These are phyloP conservation scores for Antrozous pallidus DNA, from an alignment of 2,797 vertebrate genomes.

Conservation along the genomic window DNA sequence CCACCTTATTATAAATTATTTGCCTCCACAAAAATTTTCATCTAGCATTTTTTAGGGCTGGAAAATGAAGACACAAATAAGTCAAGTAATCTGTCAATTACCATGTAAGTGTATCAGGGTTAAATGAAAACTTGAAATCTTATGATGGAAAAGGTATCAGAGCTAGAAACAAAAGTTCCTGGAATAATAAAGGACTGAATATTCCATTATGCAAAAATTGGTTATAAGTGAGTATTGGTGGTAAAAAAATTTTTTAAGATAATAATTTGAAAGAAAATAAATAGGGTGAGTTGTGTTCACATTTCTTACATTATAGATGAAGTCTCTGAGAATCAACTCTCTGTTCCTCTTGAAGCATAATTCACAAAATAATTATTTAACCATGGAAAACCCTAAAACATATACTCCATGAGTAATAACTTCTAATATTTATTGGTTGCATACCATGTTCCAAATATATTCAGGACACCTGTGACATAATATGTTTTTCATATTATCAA, in stretches of 20 bases:
- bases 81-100: background rate
- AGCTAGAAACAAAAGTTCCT: background rate
- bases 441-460: background rate
- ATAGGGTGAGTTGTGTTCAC: background rate
- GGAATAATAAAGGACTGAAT: background rate
- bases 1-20: background rate
- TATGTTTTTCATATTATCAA: background rate
- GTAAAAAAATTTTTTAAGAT: background rate
- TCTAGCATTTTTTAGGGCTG: background rate
- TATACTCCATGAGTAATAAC: background rate
- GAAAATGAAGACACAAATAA: background rate
- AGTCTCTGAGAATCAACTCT: background rate
- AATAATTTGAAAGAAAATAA: background rate
- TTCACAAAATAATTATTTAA: background rate
- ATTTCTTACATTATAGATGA: background rate
- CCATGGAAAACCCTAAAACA: background rate
- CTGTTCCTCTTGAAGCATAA: background rate
- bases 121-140: constrained; percentile 12
- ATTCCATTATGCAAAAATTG: background rate
- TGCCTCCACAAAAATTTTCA: background rate
- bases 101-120: background rate
- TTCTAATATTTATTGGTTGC: background rate
- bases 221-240: background rate
- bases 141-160: background rate
- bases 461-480: background rate